Percentiles rank a stretch among this genome's conserved stretches.
phyloP scores from a whole-genome alignment of 2,888 invertebrate species.

The Pseudoips prasinana region DNA sequence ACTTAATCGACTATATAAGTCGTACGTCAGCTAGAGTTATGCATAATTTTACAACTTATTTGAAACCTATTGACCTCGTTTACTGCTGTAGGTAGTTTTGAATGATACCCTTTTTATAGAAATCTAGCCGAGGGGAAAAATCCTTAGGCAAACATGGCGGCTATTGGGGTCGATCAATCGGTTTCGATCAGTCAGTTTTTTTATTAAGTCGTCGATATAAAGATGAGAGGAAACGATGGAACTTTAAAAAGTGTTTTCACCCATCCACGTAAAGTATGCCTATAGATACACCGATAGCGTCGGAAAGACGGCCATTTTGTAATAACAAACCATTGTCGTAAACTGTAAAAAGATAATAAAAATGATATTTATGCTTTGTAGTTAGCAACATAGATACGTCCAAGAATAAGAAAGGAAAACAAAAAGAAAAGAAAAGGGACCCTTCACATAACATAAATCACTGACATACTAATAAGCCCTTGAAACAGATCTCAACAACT shows the following conservation, averaged over 20 bases:
- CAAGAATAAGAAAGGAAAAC: too few species aligned
- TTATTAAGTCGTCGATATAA: slow-evolving; percentile 22
- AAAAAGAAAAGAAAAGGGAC: background rate
- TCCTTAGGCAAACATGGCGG: slow-evolving; percentile 14
- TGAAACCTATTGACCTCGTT: slow-evolving; percentile 10
- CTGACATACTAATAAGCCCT: slow-evolving; percentile 2
- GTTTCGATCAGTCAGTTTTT: slow-evolving; percentile 24
- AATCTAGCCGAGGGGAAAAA: slow-evolving; percentile 14
- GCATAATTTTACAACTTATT: slow-evolving; percentile 10
- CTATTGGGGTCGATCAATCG: slow-evolving; percentile 23
- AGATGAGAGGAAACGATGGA: slow-evolving; percentile 17
- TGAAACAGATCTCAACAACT: background rate
- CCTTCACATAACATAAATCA: slow-evolving; percentile 4
- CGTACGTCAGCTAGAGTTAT: slow-evolving; percentile 7
- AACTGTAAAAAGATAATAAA: background rate
- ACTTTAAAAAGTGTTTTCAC: slow-evolving; percentile 13
- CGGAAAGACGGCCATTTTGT: background rate
- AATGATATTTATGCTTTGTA: background rate
- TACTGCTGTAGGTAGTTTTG: slow-evolving; percentile 8
- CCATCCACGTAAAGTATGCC: slow-evolving; percentile 1
- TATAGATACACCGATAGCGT: slow-evolving; percentile 2
- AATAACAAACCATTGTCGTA: background rate
- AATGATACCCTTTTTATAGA: slow-evolving; percentile 18
- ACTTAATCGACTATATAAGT: too few species aligned
- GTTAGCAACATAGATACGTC: background rate